Conservation (phyloP, 1,140 invertebrate genomes). For the Bacillus rossius region DNA sequence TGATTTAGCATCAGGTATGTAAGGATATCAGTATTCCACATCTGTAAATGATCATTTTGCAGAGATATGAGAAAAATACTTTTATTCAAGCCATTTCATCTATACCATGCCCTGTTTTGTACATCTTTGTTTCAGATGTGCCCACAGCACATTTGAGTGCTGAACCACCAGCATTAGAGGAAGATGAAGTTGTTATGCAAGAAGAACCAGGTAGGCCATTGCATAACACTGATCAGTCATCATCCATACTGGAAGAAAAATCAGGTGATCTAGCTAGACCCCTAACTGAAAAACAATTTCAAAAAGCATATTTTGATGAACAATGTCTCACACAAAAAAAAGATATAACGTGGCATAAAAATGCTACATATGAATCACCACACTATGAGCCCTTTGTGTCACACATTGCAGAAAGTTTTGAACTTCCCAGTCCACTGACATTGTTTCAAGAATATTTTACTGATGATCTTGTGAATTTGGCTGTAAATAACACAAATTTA, state of each 20-base stretch:
- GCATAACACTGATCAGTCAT: too few relatives aligned
- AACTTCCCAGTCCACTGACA: neutral
- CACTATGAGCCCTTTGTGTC: neutral
- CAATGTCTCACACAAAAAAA: neutral
- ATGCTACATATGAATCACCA: neutral
- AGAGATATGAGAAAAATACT: too few relatives aligned
- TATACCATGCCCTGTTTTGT: too few relatives aligned
- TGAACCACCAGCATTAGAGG: neutral
- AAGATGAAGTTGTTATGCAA: too few relatives aligned
- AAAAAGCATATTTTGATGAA: neutral
- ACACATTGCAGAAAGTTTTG: neutral
- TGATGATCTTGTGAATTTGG: conserved; percentile 3
- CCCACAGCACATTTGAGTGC: neutral
- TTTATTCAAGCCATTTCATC: too few relatives aligned
- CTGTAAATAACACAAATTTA: conserved; percentile 1
- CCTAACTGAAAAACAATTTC: neutral
- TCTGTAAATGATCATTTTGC: too few relatives aligned
- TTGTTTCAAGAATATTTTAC: conserved; percentile 10
- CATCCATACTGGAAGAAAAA: too few relatives aligned
- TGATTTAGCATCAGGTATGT: too few relatives aligned
- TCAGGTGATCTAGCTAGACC: too few relatives aligned
- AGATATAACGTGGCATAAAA: neutral
- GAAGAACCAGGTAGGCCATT: too few relatives aligned
- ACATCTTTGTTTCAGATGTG: too few relatives aligned
- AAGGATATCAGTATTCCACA: too few relatives aligned